phyloP scores from a whole-genome alignment of 1,140 invertebrate genomes.

The Drosophila parabipectinata region DNA sequence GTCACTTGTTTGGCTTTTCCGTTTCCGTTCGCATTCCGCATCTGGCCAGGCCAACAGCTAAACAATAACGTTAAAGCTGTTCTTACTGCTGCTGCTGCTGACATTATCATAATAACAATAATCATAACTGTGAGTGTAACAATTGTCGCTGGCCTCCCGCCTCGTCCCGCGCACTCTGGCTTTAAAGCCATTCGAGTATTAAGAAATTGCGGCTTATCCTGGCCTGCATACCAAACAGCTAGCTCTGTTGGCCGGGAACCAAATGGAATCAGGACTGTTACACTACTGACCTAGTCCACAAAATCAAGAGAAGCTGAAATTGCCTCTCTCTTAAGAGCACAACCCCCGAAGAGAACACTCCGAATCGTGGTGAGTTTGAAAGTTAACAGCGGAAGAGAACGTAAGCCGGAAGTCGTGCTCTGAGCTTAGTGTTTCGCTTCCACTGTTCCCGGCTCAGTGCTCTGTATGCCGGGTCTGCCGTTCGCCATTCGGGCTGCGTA shows the following conservation, averaged over 20 bases:
- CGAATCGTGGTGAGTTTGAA: constrained; percentile 68
- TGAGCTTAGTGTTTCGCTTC: not conserved
- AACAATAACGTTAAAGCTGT: constrained; percentile 53
- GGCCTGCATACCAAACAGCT: constrained; percentile 51
- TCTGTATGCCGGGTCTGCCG: not conserved
- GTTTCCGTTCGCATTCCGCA: constrained; percentile 16
- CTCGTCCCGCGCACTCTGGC: not conserved
- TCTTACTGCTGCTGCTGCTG: constrained; percentile 39
- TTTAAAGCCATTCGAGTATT: constrained; percentile 40
- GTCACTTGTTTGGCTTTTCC: constrained; percentile 9
- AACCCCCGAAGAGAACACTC: constrained; percentile 55
- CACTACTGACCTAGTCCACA: constrained; percentile 70
- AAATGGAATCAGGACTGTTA: constrained; percentile 38
- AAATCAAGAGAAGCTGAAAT: constrained; percentile 1
- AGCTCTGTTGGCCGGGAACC: constrained; percentile 7
- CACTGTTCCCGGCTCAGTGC: not conserved
- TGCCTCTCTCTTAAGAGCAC: constrained; percentile 46
- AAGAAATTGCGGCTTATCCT: constrained; percentile 57
- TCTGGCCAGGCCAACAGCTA: constrained; percentile 49
- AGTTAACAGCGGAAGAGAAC: constrained; percentile 63
- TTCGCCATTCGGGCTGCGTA: constrained; percentile 18
- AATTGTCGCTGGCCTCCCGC: constrained; percentile 34
- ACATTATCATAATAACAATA: constrained; percentile 78
- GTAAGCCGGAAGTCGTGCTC: not conserved
- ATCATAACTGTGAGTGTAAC: constrained; percentile 76